phyloP scores from a whole-genome alignment of 2,113 vertebrate genomes.

The Takifugu bimaculatus region DNA sequence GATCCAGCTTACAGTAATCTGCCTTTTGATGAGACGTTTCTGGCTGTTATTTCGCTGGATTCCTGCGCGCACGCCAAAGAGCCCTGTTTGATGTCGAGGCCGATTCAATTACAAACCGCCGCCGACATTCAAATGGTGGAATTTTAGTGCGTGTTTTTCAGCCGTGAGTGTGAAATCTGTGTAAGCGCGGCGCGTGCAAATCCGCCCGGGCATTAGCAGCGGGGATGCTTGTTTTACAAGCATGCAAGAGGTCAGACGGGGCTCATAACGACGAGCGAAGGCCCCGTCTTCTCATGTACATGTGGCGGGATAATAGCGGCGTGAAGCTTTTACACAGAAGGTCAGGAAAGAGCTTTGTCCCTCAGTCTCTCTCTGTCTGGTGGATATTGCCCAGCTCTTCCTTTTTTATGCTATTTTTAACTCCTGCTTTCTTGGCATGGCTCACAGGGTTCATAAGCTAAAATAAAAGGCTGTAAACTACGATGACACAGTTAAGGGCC shows the following conservation, averaged over 20 bases:
- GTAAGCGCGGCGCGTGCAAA: conserved; percentile 18
- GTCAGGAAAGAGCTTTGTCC: conserved; percentile 28
- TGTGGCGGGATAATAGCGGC: conserved; percentile 61
- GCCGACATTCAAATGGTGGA: conserved; percentile 35
- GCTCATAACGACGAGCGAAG: conserved; percentile 47
- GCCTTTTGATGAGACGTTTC: conserved; percentile 63
- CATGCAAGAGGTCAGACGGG: conserved; percentile 36
- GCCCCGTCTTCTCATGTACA: conserved; percentile 53
- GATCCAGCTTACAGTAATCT: conserved; percentile 56
- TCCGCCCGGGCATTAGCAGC: conserved; percentile 1
- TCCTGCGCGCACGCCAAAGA: conserved; percentile 53
- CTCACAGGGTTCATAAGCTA: background rate
- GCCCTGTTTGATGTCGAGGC: conserved; percentile 53
- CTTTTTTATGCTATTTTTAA: background rate
- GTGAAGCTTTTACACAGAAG: conserved; percentile 4
- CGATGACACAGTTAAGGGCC: background rate
- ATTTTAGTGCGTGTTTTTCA: conserved; percentile 37
- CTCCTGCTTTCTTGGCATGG: no score
- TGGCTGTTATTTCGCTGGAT: conserved; percentile 49
- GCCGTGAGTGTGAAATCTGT: conserved; percentile 11
- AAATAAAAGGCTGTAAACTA: background rate
- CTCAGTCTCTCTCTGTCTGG: conserved; percentile 11
- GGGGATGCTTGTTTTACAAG: conserved; percentile 49
- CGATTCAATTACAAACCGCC: conserved; percentile 35
- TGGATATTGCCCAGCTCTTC: conserved; percentile 5